These are phyloP conservation scores for Lates calcarifer DNA, from an alignment of 2,113 vertebrate species.

Conservation along the genomic window DNA sequence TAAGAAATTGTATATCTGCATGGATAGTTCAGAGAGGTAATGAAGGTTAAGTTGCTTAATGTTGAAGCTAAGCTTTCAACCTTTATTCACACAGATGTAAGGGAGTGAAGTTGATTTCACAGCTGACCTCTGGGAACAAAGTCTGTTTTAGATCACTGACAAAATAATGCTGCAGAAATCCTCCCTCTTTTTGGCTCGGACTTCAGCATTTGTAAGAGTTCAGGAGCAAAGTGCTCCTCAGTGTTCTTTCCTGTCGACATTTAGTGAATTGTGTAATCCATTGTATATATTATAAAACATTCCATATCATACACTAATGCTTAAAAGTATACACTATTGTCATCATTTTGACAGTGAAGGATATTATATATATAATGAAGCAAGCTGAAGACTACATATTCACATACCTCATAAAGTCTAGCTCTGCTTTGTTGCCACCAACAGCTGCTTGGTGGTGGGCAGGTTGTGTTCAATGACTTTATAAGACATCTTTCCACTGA, in stretches of 20 bases:
- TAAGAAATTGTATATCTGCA: background rate
- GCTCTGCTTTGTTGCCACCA: background rate
- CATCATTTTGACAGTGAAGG: too few relatives aligned
- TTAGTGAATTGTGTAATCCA: background rate
- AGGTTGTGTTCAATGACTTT: background rate
- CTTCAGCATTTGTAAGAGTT: background rate
- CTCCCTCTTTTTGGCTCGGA: slow-evolving; percentile 14
- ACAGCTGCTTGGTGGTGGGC: background rate
- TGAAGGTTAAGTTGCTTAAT: background rate
- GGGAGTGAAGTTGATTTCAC: slow-evolving; percentile 7
- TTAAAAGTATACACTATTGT: background rate
- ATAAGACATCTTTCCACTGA: background rate
- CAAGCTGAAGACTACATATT: background rate
- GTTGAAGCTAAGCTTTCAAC: slow-evolving; percentile 2
- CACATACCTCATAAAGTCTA: background rate
- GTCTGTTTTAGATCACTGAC: slow-evolving; percentile 55
- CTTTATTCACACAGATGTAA: slow-evolving; percentile 18
- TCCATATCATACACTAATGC: background rate
- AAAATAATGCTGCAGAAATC: slow-evolving; percentile 40
- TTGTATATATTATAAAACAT: background rate
- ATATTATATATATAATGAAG: background rate
- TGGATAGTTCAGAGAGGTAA: background rate
- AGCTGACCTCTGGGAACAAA: slow-evolving; percentile 31
- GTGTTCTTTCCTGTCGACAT: slow-evolving; percentile 20
- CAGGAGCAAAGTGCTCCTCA: slow-evolving; percentile 14